phyloP scores from a whole-genome alignment of 2,113 vertebrate genomes.

The Xiphorhynchus elegans region DNA sequence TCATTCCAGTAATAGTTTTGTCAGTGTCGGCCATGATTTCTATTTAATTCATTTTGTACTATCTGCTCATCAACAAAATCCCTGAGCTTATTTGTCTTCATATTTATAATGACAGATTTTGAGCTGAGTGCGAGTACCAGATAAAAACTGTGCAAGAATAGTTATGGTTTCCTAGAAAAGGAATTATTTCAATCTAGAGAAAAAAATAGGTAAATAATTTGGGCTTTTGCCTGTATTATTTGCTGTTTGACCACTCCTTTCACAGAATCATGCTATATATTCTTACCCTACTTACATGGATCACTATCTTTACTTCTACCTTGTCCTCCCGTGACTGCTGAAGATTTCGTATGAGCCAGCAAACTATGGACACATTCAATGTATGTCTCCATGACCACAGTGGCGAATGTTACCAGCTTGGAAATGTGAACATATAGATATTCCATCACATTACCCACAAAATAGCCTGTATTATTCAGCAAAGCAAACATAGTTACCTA shows the following conservation, averaged over 20 bases:
- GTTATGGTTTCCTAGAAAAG: neutral
- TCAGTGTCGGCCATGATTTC: neutral
- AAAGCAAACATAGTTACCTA: neutral
- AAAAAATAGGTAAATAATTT: neutral
- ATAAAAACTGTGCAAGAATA: neutral
- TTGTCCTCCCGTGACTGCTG: neutral
- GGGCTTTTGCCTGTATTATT: neutral
- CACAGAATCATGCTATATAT: neutral
- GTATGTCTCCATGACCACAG: neutral
- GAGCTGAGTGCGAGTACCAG: neutral
- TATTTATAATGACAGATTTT: neutral
- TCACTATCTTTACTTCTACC: neutral
- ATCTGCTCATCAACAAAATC: neutral
- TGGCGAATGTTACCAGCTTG: fast-evolving
- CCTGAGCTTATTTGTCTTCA: neutral
- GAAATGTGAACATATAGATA: neutral
- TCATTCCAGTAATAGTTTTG: neutral
- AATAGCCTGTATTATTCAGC: neutral
- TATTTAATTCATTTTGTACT: neutral
- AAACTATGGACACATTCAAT: neutral
- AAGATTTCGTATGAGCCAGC: neutral
- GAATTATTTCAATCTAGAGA: neutral
- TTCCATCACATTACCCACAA: neutral
- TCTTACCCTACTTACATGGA: neutral
- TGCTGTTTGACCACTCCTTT: neutral